Percentiles rank a stretch among this genome's conserved stretches.
Conservation (phyloP, 1,140 invertebrate genomes). For the Pteromalus puparum region DNA sequence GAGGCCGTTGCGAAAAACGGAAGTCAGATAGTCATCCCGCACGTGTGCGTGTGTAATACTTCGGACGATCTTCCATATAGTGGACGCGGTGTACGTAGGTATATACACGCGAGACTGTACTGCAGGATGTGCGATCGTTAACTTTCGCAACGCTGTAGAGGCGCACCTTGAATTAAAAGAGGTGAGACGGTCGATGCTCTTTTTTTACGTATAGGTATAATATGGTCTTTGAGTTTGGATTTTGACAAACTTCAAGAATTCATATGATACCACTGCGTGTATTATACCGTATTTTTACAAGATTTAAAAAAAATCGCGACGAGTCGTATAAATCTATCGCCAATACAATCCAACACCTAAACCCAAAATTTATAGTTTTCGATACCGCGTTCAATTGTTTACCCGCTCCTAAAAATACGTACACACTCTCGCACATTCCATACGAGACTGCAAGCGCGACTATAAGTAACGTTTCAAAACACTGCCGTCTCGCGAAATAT, state of each 20-base stretch:
- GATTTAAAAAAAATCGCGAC: too few relatives aligned
- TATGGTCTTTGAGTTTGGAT: too few relatives aligned
- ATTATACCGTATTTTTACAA: too few relatives aligned
- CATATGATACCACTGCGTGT: too few relatives aligned
- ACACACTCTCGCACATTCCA: neutral
- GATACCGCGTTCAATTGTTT: neutral
- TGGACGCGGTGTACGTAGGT: too few relatives aligned
- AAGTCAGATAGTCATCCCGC: slow-evolving; percentile 44
- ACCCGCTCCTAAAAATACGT: neutral
- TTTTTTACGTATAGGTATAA: too few relatives aligned
- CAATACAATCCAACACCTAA: too few relatives aligned
- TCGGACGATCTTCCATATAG: neutral
- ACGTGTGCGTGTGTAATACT: neutral
- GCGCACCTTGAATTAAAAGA: neutral
- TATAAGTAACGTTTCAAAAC: neutral
- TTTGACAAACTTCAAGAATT: too few relatives aligned
- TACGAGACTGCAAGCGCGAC: too few relatives aligned
- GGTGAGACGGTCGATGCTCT: too few relatives aligned
- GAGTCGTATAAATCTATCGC: too few relatives aligned
- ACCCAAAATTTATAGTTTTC: neutral
- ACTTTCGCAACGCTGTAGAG: slow-evolving; percentile 2
- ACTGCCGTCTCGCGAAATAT: slow-evolving; percentile 10
- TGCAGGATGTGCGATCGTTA: slow-evolving; percentile 28
- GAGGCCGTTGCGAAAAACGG: slow-evolving; percentile 40
- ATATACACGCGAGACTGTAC: too few relatives aligned